phyloP scores from a whole-genome alignment of 1,140 invertebrate species.

The Dryas iulia region DNA sequence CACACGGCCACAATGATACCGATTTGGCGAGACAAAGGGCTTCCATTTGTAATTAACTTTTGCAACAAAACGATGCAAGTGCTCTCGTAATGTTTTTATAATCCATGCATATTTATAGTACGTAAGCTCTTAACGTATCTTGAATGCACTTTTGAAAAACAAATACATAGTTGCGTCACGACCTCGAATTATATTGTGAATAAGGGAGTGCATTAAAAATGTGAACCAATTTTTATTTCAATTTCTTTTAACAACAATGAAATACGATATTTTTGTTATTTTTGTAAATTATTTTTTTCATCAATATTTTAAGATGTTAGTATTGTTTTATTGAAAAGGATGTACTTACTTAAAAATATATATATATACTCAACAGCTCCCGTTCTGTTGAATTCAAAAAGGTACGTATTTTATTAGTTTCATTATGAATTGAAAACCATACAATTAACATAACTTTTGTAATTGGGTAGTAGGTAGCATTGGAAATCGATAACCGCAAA shows the following conservation, averaged over 20 bases:
- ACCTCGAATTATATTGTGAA: neutral
- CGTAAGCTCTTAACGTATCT: neutral
- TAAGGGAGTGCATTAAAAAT: neutral
- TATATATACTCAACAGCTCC: neutral
- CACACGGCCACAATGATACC: slow-evolving; percentile 29
- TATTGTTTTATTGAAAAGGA: neutral
- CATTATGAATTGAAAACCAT: neutral
- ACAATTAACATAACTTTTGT: neutral
- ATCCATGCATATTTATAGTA: slow-evolving; percentile 9
- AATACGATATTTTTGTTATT: neutral
- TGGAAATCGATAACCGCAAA: slow-evolving; percentile 22
- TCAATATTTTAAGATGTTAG: neutral
- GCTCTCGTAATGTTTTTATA: slow-evolving; percentile 15
- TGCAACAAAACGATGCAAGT: slow-evolving; percentile 24
- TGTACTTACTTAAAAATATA: neutral
- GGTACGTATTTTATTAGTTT: neutral
- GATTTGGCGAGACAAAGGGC: slow-evolving; percentile 21
- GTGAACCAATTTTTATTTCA: neutral
- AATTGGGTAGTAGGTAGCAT: slow-evolving; percentile 5
- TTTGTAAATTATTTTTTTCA: neutral
- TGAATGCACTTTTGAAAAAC: neutral
- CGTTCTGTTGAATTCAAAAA: neutral
- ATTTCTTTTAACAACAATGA: neutral
- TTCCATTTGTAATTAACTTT: slow-evolving; percentile 32
- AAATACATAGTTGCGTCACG: neutral